Evolutionary conservation across 1,140 invertebrate genomes (phyloP), one percentile per base, ranked within the genome.

Genomic region (Drosophila mauritiana): DNA sequence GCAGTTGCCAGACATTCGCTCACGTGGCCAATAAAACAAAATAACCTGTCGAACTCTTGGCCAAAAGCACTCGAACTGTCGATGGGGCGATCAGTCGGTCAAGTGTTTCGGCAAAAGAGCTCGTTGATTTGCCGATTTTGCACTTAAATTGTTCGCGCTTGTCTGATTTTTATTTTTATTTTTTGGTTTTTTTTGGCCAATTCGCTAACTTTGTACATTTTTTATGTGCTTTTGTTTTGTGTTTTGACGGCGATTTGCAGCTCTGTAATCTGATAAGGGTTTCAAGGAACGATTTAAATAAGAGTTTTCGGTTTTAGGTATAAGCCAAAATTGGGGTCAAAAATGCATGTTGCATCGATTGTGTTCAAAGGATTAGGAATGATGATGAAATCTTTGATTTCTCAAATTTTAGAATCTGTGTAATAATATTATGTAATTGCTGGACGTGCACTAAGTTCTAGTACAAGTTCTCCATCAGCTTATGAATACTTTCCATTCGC

Each of bases 101-200:
- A 69, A 70, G 64, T 39, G 27, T 51, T 55, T 39, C 37, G 12
- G 20, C 37, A 34, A 69, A 72, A 25, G 36, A 56, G 43, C 42
- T 51, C 51, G 56, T 51, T 77, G 78, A 81, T 77, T 67, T 73
- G 67, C 42, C 78, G 73, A 81, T 67, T 77, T 81, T 59, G 73
- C 78, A 76, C 57, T 82, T 82, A 73, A 74, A 78, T 74, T 74
- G 62, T 59, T 40, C 20, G 8, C 17, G 34, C 58, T 74, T 78
- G 62, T 63, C 73, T 61, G 78, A 67, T 77, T 81, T 64, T 63
- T 54, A 7, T 58, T 62, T 17, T 17, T 17, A 17, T 17, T 17
- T 17, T 73, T 53, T 34, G 13, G n/a, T n/a, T n/a, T 12, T 22
- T 22, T 40, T 72, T 69, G 37, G 34, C 40, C 69, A 49, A 40